Evolutionary conservation across 2,113 vertebrate species (phyloP).

Genomic region (Nicator chloris): DNA sequence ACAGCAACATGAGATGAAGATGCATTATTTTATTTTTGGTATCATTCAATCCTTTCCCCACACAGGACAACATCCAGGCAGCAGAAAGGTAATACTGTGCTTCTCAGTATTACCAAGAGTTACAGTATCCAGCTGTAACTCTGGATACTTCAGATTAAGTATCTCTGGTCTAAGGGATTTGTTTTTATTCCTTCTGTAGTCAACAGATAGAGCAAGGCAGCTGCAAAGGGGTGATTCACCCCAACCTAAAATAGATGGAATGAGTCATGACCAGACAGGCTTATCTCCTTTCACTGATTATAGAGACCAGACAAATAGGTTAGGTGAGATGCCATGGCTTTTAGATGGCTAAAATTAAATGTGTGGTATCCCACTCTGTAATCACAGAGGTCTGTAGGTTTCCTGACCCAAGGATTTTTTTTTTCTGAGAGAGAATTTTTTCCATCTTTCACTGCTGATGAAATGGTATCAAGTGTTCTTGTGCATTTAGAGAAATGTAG

Average conservation of each 20-base stretch:
- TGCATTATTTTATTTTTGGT: not conserved
- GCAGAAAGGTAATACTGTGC: not conserved
- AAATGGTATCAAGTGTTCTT: not conserved
- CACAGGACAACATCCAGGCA: not conserved
- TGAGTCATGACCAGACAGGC: constrained; percentile 54
- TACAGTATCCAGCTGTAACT: not conserved
- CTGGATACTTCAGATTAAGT: constrained; percentile 4
- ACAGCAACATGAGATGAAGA: not conserved
- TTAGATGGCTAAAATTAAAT: constrained; percentile 30
- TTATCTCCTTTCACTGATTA: constrained; percentile 50
- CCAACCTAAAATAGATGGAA: constrained; percentile 48
- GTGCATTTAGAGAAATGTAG: not conserved
- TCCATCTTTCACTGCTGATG: not conserved
- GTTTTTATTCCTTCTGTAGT: constrained; percentile 29
- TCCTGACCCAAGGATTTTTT: not conserved
- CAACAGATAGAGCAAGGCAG: constrained; percentile 34
- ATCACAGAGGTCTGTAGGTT: not conserved
- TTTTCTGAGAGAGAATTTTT: not conserved
- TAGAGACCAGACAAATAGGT: constrained; percentile 29
- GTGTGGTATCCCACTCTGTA: not conserved
- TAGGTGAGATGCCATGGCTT: constrained; percentile 34
- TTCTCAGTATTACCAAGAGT: not conserved
- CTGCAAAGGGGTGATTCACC: constrained; percentile 57
- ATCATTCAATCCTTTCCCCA: not conserved
- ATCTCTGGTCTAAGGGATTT: not conserved